These are phyloP conservation scores for Prinia subflava DNA, from an alignment of 2,113 vertebrate species.

Conservation along the genomic window DNA sequence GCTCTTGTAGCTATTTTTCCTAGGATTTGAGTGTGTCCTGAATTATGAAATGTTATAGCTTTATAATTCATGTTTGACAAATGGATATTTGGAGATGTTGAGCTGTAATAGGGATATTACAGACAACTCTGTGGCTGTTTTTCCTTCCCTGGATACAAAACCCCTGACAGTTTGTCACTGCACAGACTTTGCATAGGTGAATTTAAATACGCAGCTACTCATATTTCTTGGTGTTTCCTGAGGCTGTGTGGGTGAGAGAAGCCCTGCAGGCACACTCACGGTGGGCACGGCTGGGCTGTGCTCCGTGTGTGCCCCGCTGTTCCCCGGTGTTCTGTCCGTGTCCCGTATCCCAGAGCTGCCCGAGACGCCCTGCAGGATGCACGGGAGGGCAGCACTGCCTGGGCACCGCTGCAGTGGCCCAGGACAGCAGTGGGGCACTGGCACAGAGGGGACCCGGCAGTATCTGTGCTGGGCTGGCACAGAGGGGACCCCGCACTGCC, in stretches of 20 bases:
- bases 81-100: slow-evolving; percentile 41
- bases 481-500: too few relatives aligned
- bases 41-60: slow-evolving; percentile 53
- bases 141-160: neutral
- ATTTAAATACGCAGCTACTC: neutral
- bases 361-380: fast-evolving
- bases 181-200: neutral
- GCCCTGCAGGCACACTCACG: neutral
- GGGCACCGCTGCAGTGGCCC: too few relatives aligned
- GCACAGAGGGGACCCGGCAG: too few relatives aligned
- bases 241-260: neutral
- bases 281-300: fast-evolving
- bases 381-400: too few relatives aligned
- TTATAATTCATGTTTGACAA: slow-evolving; percentile 61
- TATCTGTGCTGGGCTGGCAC: too few relatives aligned
- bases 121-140: neutral
- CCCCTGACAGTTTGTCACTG: slow-evolving; percentile 5
- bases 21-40: slow-evolving; percentile 25
- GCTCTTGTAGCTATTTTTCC: slow-evolving; percentile 55
- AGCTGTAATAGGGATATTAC: slow-evolving; percentile 6
- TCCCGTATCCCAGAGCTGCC: neutral
- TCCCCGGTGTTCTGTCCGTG: fast-evolving
- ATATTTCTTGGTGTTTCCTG: neutral
- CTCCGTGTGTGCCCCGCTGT: fast-evolving
- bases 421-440: too few relatives aligned